Conservation (phyloP, 2,113 vertebrate species). For the Parus major region DNA sequence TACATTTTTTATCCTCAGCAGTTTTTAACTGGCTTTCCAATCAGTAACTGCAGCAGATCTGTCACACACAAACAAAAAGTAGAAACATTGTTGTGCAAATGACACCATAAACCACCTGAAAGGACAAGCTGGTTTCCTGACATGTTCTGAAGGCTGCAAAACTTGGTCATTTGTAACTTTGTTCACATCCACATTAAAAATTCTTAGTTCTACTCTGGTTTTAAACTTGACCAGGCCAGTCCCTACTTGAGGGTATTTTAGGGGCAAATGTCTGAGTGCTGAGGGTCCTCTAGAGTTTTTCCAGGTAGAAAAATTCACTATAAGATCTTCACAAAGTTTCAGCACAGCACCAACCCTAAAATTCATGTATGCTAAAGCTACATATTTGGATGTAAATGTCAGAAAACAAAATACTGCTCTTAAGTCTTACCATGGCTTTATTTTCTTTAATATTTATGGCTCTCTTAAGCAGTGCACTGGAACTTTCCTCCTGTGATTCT, state of each 20-base stretch:
- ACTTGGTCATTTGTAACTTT: neutral
- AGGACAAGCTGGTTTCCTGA: neutral
- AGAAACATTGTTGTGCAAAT: neutral
- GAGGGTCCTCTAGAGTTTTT: neutral
- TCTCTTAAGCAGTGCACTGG: conserved; percentile 79
- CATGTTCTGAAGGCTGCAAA: neutral
- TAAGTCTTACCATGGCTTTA: conserved; percentile 89
- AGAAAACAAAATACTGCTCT: neutral
- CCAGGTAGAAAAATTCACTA: neutral
- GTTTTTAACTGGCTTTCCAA: neutral
- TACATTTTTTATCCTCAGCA: neutral
- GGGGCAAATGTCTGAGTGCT: neutral
- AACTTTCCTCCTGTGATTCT: conserved; percentile 71
- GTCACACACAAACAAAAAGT: neutral
- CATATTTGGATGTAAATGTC: neutral
- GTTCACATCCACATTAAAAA: neutral
- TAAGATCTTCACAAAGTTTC: neutral
- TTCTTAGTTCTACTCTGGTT: neutral
- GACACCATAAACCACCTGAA: neutral
- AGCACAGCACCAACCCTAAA: neutral
- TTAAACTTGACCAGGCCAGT: neutral
- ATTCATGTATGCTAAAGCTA: neutral
- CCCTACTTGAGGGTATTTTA: neutral
- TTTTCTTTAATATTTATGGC: conserved; percentile 95
- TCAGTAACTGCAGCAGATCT: neutral